These are phyloP conservation scores for Melanotaenia pygmaea DNA, from an alignment of 2,797 vertebrate genomes.

Conservation along the genomic window DNA sequence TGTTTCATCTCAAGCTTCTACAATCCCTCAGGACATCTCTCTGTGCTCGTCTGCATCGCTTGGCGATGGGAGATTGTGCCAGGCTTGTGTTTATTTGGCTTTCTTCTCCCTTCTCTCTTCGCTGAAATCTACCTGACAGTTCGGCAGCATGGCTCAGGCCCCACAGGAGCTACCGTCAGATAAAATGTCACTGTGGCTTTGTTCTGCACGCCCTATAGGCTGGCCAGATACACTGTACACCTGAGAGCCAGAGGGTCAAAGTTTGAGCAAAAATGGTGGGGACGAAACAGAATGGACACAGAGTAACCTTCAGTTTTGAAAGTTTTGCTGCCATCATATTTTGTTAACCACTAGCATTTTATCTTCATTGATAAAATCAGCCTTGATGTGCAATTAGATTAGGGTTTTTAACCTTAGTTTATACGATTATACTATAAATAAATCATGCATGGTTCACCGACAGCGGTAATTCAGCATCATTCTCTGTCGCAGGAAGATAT, in stretches of 20 bases:
- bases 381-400: conserved; percentile 60
- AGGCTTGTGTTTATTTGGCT: conserved; percentile 81
- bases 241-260: conserved; percentile 61
- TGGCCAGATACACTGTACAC: conserved; percentile 68
- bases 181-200: conserved; percentile 83
- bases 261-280: conserved; percentile 7
- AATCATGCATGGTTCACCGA: conserved; percentile 50
- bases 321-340: conserved; percentile 17
- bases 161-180: conserved; percentile 80
- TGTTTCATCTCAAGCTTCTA: conserved; percentile 81
- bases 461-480: conserved; percentile 44
- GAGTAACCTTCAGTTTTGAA: conserved; percentile 25
- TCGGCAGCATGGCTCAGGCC: conserved; percentile 71
- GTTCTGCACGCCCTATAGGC: conserved; percentile 76
- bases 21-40: conserved; percentile 70
- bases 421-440: conserved; percentile 57
- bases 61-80: conserved; percentile 76
- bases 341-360: conserved; percentile 45
- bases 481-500: conserved; percentile 6
- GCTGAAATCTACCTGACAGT: conserved; percentile 83
- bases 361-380: conserved; percentile 56
- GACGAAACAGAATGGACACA: conserved; percentile 17
- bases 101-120: conserved; percentile 71
- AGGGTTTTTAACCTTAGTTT: conserved; percentile 48
- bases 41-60: conserved; percentile 68